Evolutionary conservation across 2,888 invertebrate species (phyloP).

Genomic region (Heliconius ismenius): DNA sequence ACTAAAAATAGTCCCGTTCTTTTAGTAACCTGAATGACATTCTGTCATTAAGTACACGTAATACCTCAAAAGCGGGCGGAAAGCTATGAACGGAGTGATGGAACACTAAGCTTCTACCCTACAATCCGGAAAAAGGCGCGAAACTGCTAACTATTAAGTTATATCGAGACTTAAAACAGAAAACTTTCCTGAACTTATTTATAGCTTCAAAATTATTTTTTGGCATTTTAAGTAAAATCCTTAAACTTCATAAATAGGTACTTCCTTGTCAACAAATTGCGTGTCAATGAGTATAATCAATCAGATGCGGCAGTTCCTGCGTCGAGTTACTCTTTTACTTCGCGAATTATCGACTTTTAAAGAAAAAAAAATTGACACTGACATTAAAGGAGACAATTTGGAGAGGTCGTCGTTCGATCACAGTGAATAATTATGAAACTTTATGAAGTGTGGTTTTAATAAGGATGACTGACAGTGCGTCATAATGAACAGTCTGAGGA

Average conservation of each 20-base stretch:
- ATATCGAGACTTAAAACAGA: neutral
- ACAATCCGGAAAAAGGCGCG: neutral
- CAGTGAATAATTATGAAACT: neutral
- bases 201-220: neutral
- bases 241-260: neutral
- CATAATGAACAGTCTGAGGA: no score
- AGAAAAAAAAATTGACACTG: conserved; percentile 3
- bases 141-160: neutral
- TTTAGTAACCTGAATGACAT: neutral
- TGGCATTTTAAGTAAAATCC: conserved; percentile 12
- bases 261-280: conserved; percentile 17
- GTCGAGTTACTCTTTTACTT: neutral
- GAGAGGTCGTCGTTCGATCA: conserved; percentile 19
- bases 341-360: conserved; percentile 19
- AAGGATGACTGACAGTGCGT: no score
- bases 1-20: neutral
- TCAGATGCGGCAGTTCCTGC: conserved; percentile 11
- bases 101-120: neutral
- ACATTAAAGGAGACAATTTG: neutral
- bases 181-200: neutral
- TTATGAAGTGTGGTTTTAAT: neutral
- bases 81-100: no score
- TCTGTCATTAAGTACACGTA: neutral
- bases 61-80: no score
- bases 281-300: conserved; percentile 16